phyloP scores from a whole-genome alignment of 2,888 invertebrate genomes.

The Polyommatus iphigenia region DNA sequence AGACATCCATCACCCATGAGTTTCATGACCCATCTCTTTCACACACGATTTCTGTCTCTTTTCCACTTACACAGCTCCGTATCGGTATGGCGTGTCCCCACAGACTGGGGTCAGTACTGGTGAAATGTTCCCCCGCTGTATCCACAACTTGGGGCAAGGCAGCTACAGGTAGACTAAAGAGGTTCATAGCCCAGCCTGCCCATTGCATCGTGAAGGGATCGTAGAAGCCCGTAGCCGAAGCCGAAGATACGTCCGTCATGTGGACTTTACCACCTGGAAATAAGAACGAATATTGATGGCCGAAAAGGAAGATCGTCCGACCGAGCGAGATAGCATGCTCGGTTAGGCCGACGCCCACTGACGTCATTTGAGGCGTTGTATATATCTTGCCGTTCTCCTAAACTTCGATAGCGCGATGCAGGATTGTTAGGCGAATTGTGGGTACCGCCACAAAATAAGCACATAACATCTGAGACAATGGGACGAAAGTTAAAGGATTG shows the following conservation, averaged over 20 bases:
- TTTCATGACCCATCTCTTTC: slow-evolving; percentile 53
- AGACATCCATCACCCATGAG: too few species aligned
- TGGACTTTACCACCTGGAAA: slow-evolving; percentile 78
- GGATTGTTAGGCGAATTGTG: too few species aligned
- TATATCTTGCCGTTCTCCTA: too few species aligned
- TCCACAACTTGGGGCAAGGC: slow-evolving; percentile 91
- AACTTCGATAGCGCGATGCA: too few species aligned
- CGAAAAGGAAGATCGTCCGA: too few species aligned
- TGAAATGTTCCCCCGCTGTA: slow-evolving; percentile 87
- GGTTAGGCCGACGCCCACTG: too few species aligned
- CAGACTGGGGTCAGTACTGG: slow-evolving; percentile 81
- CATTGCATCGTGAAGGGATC: slow-evolving; percentile 87
- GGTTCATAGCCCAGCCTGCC: slow-evolving; percentile 85
- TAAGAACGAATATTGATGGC: background rate
- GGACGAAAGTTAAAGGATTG: too few species aligned
- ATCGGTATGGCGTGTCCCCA: slow-evolving; percentile 91
- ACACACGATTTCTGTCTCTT: too few species aligned
- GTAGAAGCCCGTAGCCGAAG: slow-evolving; percentile 84
- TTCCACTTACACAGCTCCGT: slow-evolving; percentile 83
- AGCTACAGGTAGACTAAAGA: slow-evolving; percentile 86
- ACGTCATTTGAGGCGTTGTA: too few species aligned
- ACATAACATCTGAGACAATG: too few species aligned
- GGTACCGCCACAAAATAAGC: too few species aligned
- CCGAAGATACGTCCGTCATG: slow-evolving; percentile 94
- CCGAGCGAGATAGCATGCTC: too few species aligned